Conservation (phyloP, 2,888 invertebrate genomes). For the Agrochola macilenta region DNA sequence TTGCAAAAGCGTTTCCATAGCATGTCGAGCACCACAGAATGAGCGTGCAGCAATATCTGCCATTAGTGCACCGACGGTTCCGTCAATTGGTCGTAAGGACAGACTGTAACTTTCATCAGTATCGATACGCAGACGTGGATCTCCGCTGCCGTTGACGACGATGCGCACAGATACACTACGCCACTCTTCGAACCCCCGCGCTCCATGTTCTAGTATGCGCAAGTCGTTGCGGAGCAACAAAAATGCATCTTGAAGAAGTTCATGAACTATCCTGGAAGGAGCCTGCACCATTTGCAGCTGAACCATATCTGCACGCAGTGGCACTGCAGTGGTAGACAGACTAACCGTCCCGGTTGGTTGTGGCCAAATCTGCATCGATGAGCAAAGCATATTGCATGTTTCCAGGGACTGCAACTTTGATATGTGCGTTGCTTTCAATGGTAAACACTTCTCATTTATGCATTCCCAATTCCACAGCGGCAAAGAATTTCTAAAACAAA, state of each 20-base stretch:
- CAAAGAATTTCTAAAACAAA: constrained; percentile 73
- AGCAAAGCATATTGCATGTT: constrained; percentile 94
- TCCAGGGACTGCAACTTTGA: constrained; percentile 90
- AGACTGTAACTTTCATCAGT: constrained; percentile 94
- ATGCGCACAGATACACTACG: constrained; percentile 85
- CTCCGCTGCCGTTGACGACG: constrained; percentile 83
- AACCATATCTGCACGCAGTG: constrained; percentile 90
- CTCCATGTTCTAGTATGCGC: constrained; percentile 79
- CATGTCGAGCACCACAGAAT: constrained; percentile 94
- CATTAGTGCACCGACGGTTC: constrained; percentile 82
- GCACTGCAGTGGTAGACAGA: constrained; percentile 91
- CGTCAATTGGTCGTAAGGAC: constrained; percentile 86
- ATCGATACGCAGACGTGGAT: constrained; percentile 90
- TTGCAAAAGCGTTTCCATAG: constrained; percentile 94
- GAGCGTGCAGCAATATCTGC: constrained; percentile 92
- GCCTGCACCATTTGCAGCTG: constrained; percentile 80
- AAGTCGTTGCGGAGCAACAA: constrained; percentile 86
- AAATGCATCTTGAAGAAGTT: constrained; percentile 85
- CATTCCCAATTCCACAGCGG: constrained; percentile 95
- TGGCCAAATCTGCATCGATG: constrained; percentile 93
- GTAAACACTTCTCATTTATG: constrained; percentile 92
- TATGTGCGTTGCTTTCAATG: constrained; percentile 77
- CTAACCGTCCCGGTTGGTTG: constrained; percentile 93
- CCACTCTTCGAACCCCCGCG: constrained; percentile 80
- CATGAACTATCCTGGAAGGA: constrained; percentile 77